Evolutionary conservation across 2,113 vertebrate genomes (phyloP).

Genomic region (Agapornis roseicollis): DNA sequence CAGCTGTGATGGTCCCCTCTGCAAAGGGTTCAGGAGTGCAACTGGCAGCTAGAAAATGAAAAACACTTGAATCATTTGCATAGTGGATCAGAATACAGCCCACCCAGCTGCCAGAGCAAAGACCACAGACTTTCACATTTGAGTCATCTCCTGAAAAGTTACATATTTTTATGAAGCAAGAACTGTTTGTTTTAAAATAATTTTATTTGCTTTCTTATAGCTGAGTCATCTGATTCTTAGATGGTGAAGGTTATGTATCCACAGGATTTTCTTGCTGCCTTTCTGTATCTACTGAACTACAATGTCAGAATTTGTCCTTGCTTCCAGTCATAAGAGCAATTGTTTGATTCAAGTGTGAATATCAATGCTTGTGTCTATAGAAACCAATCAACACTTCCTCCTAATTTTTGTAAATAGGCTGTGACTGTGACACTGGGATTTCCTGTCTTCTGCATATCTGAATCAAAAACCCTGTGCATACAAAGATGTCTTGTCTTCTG

Average conservation of each 20-base stretch:
- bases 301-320: neutral
- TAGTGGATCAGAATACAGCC: slow-evolving; percentile 31
- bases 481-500: neutral
- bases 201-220: slow-evolving; percentile 17
- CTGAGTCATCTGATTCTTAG: neutral
- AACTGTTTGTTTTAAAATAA: slow-evolving; percentile 3
- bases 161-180: slow-evolving; percentile 4
- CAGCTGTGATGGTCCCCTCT: neutral
- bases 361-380: slow-evolving; percentile 4
- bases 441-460: slow-evolving; percentile 11
- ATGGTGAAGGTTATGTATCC: neutral
- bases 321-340: neutral
- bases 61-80: slow-evolving; percentile 30
- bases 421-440: neutral
- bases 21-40: neutral
- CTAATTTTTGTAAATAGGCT: slow-evolving; percentile 24
- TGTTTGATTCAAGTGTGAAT: slow-evolving; percentile 8
- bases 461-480: slow-evolving; percentile 13
- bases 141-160: slow-evolving; percentile 49
- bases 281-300: neutral
- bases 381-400: slow-evolving; percentile 39
- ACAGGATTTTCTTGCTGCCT: neutral
- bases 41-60: slow-evolving; percentile 9
- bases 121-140: slow-evolving; percentile 45
- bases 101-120: neutral